phyloP scores from a whole-genome alignment of 2,113 vertebrate genomes.

The Pyxicephalus adspersus region DNA sequence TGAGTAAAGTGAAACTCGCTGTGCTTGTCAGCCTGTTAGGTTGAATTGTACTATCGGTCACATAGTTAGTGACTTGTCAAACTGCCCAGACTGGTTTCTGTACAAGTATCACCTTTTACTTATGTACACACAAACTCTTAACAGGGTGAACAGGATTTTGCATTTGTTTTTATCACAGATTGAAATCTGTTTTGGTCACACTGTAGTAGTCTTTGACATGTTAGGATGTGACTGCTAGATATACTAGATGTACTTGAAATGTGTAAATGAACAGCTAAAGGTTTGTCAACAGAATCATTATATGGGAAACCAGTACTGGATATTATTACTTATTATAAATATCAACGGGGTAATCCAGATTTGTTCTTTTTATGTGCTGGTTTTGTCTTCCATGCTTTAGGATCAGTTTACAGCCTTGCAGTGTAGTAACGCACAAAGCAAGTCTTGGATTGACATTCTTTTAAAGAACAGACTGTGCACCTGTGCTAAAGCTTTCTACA shows the following conservation, averaged over 20 bases:
- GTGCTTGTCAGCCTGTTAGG: neutral
- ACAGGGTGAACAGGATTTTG: constrained; percentile 26
- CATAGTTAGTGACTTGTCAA: neutral
- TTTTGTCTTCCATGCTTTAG: no score
- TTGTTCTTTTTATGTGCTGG: no score
- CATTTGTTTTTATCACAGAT: neutral
- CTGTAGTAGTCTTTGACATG: neutral
- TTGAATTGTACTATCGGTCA: constrained; percentile 23
- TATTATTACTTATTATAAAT: no score
- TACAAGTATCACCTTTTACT: neutral
- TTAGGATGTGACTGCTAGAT: neutral
- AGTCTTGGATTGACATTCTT: no score
- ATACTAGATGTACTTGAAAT: neutral
- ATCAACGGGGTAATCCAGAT: no score
- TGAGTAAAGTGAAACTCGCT: constrained; percentile 34
- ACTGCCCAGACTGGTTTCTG: constrained; percentile 38
- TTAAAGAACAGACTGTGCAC: no score
- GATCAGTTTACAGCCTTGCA: no score
- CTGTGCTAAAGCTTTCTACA: no score
- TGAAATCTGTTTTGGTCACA: neutral
- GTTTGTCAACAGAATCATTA: no score
- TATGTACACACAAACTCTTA: neutral
- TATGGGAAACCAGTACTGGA: no score
- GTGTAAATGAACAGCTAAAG: no score
- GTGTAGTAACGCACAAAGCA: no score